A percentile compares a stretch with the other conserved stretches of the same genome.
phyloP scores from a whole-genome alignment of 2,888 invertebrate genomes.

The Drosophila suboccidentalis region DNA sequence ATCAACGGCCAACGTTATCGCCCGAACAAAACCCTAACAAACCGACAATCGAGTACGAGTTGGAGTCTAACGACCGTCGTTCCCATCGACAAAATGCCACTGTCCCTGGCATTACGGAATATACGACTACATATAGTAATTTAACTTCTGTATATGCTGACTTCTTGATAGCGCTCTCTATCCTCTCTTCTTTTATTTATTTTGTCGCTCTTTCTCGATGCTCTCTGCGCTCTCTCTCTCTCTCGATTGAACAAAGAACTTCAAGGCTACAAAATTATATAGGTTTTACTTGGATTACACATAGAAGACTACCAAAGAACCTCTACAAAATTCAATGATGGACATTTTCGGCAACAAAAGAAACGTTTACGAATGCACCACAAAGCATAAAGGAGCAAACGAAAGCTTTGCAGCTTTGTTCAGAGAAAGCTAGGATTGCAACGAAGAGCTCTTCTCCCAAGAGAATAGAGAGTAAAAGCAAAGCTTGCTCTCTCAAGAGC shows the following conservation, averaged over 20 bases:
- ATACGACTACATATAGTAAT: constrained; percentile 20
- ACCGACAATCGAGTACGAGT: neutral
- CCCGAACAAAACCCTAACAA: constrained; percentile 12
- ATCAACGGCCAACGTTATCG: constrained; percentile 26
- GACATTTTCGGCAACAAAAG: neutral
- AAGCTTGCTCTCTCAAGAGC: neutral
- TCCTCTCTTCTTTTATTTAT: neutral
- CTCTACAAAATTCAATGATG: neutral
- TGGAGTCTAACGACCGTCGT: constrained; percentile 35
- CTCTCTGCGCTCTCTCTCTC: neutral
- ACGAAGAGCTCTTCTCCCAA: neutral
- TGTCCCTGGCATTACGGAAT: constrained; percentile 34
- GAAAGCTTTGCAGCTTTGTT: neutral
- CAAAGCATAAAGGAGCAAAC: neutral
- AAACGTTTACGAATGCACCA: neutral
- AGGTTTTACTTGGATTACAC: neutral
- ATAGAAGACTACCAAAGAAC: neutral
- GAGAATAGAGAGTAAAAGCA: neutral
- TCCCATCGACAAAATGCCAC: constrained; percentile 44
- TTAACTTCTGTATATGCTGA: constrained; percentile 26
- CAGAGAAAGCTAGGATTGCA: neutral
- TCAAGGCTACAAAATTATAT: constrained; percentile 11
- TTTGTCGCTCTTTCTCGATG: neutral
- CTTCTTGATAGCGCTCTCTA: constrained; percentile 45
- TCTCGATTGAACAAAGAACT: constrained; percentile 25